Conservation (phyloP, 1,140 invertebrate genomes). For the Caenorhabditis brenneri region DNA sequence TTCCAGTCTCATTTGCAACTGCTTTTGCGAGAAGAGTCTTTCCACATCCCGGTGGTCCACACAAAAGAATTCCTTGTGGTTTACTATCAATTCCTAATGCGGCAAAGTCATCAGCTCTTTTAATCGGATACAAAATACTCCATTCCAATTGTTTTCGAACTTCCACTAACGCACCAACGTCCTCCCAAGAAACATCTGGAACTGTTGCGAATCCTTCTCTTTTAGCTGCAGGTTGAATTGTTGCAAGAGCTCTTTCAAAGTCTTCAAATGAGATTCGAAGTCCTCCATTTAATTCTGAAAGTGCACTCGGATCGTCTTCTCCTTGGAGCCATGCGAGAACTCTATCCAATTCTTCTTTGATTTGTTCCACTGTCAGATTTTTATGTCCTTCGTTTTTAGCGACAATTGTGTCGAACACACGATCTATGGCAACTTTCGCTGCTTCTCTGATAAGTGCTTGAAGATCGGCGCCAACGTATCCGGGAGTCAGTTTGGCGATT, state of each 20-base stretch:
- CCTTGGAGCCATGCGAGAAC: slow-evolving; percentile 60
- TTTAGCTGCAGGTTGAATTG: slow-evolving; percentile 74
- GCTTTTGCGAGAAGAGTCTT: slow-evolving; percentile 75
- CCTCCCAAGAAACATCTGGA: slow-evolving; percentile 94
- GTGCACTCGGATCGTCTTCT: slow-evolving; percentile 45
- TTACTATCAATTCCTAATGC: slow-evolving; percentile 78
- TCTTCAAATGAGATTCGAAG: slow-evolving; percentile 57
- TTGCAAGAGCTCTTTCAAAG: slow-evolving; percentile 78
- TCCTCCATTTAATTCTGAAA: slow-evolving; percentile 40
- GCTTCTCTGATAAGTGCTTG: slow-evolving; percentile 84
- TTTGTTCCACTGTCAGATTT: slow-evolving; percentile 8
- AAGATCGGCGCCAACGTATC: slow-evolving; percentile 95
- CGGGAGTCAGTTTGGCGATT: slow-evolving; percentile 85
- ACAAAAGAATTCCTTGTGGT: slow-evolving; percentile 86
- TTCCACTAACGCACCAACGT: slow-evolving; percentile 88
- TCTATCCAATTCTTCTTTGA: slow-evolving; percentile 41
- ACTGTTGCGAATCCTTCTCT: slow-evolving; percentile 95
- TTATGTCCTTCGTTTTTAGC: slow-evolving; percentile 10
- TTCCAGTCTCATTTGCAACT: slow-evolving; percentile 91
- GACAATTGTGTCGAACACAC: slow-evolving; percentile 61
- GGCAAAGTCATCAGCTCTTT: slow-evolving; percentile 81
- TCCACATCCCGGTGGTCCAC: slow-evolving; percentile 87
- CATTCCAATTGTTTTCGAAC: slow-evolving; percentile 87
- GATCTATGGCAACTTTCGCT: slow-evolving; percentile 82
- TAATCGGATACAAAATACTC: slow-evolving; percentile 88